These are phyloP conservation scores for Antheraea pernyi DNA, from an alignment of 1,140 invertebrate genomes.

Conservation along the genomic window DNA sequence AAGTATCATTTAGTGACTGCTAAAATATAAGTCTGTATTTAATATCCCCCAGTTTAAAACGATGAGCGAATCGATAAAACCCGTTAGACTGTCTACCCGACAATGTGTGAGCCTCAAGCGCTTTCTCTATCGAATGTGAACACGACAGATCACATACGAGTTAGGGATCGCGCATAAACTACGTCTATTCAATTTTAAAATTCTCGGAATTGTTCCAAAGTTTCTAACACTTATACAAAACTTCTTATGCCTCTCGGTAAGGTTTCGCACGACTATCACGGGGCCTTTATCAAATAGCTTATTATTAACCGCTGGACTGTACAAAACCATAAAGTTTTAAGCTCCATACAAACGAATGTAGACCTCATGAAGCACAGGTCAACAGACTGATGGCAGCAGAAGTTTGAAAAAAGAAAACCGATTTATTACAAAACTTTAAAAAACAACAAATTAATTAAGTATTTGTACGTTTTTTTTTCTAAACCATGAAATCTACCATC, in stretches of 20 bases:
- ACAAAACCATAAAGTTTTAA: too few relatives aligned
- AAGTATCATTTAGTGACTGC: neutral
- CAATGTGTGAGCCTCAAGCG: neutral
- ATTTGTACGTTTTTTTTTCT: too few relatives aligned
- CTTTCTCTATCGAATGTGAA: constrained; percentile 6
- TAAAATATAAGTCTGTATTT: neutral
- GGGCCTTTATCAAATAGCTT: too few relatives aligned
- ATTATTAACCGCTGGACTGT: too few relatives aligned
- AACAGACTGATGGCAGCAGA: too few relatives aligned
- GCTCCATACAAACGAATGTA: too few relatives aligned
- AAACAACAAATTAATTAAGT: too few relatives aligned
- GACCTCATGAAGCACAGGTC: too few relatives aligned
- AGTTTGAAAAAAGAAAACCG: too few relatives aligned
- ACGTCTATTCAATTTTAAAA: neutral
- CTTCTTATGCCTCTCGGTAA: neutral
- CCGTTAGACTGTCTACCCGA: constrained; percentile 5
- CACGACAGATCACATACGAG: constrained; percentile 3
- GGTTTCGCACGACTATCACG: too few relatives aligned
- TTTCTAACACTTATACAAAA: neutral
- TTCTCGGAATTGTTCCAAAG: neutral
- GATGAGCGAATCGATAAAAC: constrained; percentile 3
- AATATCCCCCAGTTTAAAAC: neutral
- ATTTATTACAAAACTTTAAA: too few relatives aligned
- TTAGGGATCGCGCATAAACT: neutral
- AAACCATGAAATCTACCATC: too few relatives aligned